phyloP scores from a whole-genome alignment of 37 sponge, comb jelly and placozoan genomes.

The Cliona cf. orientalis region DNA sequence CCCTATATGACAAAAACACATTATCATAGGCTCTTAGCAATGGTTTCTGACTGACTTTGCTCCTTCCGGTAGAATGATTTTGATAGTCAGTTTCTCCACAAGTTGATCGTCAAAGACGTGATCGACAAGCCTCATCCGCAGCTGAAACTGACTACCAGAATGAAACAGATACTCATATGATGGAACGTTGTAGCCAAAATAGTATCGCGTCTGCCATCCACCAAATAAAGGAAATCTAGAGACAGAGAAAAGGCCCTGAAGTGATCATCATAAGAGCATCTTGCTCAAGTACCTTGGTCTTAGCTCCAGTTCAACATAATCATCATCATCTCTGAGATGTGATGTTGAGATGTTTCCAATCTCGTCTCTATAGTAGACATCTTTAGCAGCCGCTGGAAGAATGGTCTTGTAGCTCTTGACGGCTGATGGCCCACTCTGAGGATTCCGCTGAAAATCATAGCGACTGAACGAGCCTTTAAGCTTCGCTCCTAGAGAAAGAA shows the following conservation, averaged over 20 bases:
- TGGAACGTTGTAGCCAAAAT: constrained; percentile 95
- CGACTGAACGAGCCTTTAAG: constrained; percentile 86
- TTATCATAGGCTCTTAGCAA: background rate
- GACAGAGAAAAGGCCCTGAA: background rate
- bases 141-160: constrained; percentile 66
- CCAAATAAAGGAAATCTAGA: constrained; percentile 95
- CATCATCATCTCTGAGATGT: constrained; percentile 81
- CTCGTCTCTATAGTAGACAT: constrained; percentile 97
- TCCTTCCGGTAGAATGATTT: constrained; percentile 92
- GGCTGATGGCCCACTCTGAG: constrained; percentile 78
- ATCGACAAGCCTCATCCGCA: constrained; percentile 90
- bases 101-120: constrained; percentile 92
- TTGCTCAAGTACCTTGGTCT: constrained; percentile 57
- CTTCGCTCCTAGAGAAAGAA: constrained; percentile 41
- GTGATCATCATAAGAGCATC: background rate
- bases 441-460: constrained; percentile 91
- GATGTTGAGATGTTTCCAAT: constrained; percentile 98
- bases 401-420: constrained; percentile 86
- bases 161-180: constrained; percentile 89
- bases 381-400: constrained; percentile 89
- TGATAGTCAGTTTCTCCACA: constrained; percentile 62
- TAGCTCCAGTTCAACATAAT: constrained; percentile 86
- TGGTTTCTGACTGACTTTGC: constrained; percentile 63
- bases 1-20: constrained; percentile 28
- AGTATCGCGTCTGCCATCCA: constrained; percentile 96